phyloP scores from a whole-genome alignment of 2,797 vertebrate genomes.

The Thamnophis elegans region DNA sequence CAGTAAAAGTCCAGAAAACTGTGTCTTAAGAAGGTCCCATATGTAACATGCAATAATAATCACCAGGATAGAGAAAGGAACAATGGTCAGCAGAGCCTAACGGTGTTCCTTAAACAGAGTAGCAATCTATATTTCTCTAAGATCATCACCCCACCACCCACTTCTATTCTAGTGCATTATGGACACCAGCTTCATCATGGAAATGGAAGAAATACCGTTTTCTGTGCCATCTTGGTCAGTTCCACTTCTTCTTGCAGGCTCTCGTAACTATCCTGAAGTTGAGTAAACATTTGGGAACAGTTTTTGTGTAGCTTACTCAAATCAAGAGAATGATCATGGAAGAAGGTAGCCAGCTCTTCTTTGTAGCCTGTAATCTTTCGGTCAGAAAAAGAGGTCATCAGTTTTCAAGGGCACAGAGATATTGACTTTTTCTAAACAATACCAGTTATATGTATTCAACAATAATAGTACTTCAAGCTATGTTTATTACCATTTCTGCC shows the following conservation, averaged over 20 bases:
- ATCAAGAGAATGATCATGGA: conserved; percentile 67
- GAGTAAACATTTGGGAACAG: conserved; percentile 62
- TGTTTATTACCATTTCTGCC: conserved; percentile 74
- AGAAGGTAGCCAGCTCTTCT: conserved; percentile 74
- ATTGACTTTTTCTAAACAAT: background rate
- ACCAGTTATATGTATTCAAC: background rate
- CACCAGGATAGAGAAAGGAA: background rate
- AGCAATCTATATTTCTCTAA: background rate
- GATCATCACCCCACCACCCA: background rate
- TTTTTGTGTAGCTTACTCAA: conserved; percentile 72
- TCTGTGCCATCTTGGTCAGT: conserved; percentile 67
- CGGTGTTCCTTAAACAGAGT: background rate
- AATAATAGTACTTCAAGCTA: background rate
- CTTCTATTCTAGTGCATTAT: background rate
- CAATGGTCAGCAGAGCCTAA: background rate
- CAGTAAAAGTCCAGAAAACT: background rate
- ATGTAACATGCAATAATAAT: background rate
- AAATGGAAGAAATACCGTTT: conserved; percentile 66
- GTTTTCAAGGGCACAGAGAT: background rate
- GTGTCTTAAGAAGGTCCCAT: background rate
- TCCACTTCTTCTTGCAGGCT: conserved; percentile 75
- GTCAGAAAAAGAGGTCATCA: conserved; percentile 29
- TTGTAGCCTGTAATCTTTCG: conserved; percentile 83
- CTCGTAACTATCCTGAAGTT: conserved; percentile 74
- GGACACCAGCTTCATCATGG: background rate